Percentiles rank a stretch among this genome's conserved stretches.
Conservation (phyloP, 2,113 vertebrate genomes). For the Ailuropoda melanoleuca region DNA sequence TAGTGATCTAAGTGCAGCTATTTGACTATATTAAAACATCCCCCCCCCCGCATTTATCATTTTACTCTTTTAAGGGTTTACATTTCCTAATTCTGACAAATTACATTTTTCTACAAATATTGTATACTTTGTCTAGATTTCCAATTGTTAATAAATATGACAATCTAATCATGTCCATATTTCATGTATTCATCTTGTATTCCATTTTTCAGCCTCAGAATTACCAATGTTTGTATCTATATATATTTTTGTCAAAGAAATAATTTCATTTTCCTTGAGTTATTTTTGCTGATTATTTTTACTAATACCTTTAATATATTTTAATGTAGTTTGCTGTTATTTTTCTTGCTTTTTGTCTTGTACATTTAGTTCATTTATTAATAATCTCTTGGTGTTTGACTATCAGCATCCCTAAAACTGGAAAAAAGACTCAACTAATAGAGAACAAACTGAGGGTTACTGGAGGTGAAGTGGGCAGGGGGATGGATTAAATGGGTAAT, state of each 20-base stretch:
- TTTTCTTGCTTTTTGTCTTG: not conserved
- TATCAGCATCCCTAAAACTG: not conserved
- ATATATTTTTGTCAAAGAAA: not conserved
- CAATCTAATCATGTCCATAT: not conserved
- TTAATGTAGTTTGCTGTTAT: not conserved
- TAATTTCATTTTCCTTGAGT: not conserved
- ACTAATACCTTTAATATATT: not conserved
- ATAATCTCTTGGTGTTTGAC: not conserved
- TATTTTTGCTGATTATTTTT: not conserved
- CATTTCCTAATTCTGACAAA: not conserved
- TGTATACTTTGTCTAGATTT: not conserved
- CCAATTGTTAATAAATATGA: not conserved
- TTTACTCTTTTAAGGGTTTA: not conserved
- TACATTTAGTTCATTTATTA: not conserved
- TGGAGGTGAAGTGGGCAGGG: not conserved
- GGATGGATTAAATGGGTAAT: not conserved
- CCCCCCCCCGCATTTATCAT: not conserved
- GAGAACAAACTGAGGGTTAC: not conserved
- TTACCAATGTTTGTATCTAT: not conserved
- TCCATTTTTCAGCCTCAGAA: not conserved
- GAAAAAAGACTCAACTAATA: not conserved
- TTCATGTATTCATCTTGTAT: not conserved
- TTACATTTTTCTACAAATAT: not conserved
- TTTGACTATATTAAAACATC: not conserved
- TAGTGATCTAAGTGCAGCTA: not conserved